Percentiles rank a stretch among this genome's conserved stretches.
phyloP scores from a whole-genome alignment of 1,140 invertebrate species.

The Tetragonula clypearis region DNA sequence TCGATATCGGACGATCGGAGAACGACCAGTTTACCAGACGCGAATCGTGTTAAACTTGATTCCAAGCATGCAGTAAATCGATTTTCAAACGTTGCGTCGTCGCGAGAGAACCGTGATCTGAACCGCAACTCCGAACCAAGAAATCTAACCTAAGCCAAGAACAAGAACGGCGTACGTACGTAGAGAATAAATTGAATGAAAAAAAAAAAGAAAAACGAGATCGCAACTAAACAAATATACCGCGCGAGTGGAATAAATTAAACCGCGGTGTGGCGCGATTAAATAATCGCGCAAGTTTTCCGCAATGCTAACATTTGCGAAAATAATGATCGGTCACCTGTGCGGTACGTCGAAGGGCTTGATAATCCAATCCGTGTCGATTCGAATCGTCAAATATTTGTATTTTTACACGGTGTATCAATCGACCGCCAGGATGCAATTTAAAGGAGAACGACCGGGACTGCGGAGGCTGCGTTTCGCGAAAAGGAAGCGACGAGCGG shows the following conservation, averaged over 20 bases:
- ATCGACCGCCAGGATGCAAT: background rate
- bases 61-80: background rate
- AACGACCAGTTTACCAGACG: background rate
- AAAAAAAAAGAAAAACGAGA: background rate
- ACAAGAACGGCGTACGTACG: background rate
- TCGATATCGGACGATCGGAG: background rate
- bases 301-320: background rate
- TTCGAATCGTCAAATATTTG: background rate
- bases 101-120: too few relatives aligned
- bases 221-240: background rate
- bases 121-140: too few relatives aligned
- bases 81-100: background rate
- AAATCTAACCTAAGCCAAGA: too few relatives aligned
- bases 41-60: background rate
- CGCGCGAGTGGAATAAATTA: background rate
- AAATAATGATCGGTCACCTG: background rate
- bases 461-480: background rate
- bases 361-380: background rate
- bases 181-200: too few relatives aligned
- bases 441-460: constrained; percentile 8
- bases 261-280: background rate
- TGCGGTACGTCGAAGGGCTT: background rate
- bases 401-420: background rate
- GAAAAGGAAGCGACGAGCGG: background rate
- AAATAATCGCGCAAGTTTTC: background rate